Evolutionary conservation across 2,888 invertebrate genomes (phyloP).

Genomic region (Apamea anceps): DNA sequence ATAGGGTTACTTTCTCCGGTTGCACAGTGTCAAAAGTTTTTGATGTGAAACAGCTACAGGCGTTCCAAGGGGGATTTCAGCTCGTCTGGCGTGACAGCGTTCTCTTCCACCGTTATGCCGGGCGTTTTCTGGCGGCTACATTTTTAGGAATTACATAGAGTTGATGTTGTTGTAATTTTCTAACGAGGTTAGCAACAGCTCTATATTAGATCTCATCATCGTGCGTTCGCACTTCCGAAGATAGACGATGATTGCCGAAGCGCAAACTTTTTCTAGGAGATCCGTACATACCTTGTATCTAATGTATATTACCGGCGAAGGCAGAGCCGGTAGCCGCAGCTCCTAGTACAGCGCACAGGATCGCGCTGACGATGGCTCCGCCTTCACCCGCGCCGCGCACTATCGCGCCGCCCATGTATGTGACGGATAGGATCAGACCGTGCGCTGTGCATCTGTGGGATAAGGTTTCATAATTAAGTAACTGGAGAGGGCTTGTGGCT

Average conservation of each 20-base stretch:
- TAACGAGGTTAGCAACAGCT: neutral
- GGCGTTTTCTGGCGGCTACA: too few species aligned
- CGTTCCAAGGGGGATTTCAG: too few species aligned
- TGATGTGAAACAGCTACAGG: too few species aligned
- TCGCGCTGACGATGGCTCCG: conserved; percentile 67
- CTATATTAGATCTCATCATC: neutral
- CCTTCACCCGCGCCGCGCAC: conserved; percentile 82
- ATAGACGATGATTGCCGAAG: neutral
- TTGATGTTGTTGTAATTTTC: neutral
- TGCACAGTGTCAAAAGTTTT: too few species aligned
- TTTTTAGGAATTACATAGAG: neutral
- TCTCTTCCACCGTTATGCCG: too few species aligned
- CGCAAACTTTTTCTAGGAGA: neutral
- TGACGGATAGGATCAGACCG: conserved; percentile 88
- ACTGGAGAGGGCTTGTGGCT: neutral
- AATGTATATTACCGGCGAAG: conserved; percentile 38
- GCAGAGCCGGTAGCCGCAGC: conserved; percentile 70
- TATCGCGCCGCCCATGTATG: conserved; percentile 87
- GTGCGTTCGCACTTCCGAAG: neutral
- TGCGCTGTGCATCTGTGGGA: conserved; percentile 89
- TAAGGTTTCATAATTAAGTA: neutral
- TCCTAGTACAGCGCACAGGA: conserved; percentile 60
- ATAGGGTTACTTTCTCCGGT: neutral
- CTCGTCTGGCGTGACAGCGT: too few species aligned
- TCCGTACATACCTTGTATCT: conserved; percentile 36